Percentiles rank a stretch among this genome's conserved stretches.
Conservation (phyloP, 2,888 invertebrate genomes). For the Lasioglossum lativentre region DNA sequence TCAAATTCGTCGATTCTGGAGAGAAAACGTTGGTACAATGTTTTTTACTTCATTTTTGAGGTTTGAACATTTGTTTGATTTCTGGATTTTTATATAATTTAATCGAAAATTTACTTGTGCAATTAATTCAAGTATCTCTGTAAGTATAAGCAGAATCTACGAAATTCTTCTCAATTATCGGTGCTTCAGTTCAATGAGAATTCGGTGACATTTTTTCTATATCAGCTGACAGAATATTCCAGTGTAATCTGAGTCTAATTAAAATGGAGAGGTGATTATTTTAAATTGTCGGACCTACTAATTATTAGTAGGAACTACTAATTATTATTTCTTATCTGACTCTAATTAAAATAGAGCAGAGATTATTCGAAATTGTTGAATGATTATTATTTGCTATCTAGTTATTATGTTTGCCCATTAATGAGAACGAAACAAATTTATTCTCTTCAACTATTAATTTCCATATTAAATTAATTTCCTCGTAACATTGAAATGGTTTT, state of each 20-base stretch:
- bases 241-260: neutral
- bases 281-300: neutral
- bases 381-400: neutral
- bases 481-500: neutral
- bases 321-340: neutral
- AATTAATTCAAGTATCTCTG: neutral
- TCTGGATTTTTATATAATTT: neutral
- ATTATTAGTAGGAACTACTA: neutral
- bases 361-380: neutral
- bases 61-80: too few species aligned
- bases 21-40: too few species aligned
- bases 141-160: neutral
- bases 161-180: neutral
- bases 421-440: neutral
- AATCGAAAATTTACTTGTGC: neutral
- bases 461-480: neutral
- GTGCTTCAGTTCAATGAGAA: neutral
- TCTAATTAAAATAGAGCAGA: neutral
- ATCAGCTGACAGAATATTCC: conserved; percentile 1
- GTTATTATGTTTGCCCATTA: neutral
- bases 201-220: neutral
- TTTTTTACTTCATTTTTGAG: too few species aligned
- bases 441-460: neutral
- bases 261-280: neutral
- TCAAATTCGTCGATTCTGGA: neutral